phyloP scores from a whole-genome alignment of 2,888 invertebrate genomes.

The Periphyllus acericola region DNA sequence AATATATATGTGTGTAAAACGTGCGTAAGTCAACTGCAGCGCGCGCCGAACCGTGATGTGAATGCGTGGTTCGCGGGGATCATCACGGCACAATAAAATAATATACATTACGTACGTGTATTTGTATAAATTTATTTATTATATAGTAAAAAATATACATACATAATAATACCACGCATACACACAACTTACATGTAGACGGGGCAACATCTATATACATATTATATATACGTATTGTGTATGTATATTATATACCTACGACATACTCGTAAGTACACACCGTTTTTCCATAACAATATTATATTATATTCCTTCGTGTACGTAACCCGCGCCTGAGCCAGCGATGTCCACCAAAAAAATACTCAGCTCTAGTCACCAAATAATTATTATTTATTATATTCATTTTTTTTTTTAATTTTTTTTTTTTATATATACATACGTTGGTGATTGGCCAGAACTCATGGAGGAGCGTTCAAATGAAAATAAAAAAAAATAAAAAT shows the following conservation, averaged over 20 bases:
- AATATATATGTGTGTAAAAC: too few species aligned
- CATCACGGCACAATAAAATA: neutral
- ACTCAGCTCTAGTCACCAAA: slow-evolving; percentile 63
- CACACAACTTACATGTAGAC: neutral
- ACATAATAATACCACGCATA: slow-evolving; percentile 1
- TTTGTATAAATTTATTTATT: neutral
- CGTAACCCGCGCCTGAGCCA: slow-evolving; percentile 17
- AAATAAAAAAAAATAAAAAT: slow-evolving; percentile 12
- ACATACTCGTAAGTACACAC: neutral
- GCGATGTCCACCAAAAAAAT: slow-evolving; percentile 61
- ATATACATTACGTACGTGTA: neutral
- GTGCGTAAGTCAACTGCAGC: neutral
- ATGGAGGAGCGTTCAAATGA: neutral
- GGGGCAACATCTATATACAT: neutral
- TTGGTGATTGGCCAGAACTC: slow-evolving; percentile 38
- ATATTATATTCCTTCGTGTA: slow-evolving; percentile 35
- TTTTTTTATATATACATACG: slow-evolving; percentile 13
- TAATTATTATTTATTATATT: slow-evolving; percentile 11
- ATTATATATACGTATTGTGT: neutral
- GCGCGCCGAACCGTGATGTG: neutral
- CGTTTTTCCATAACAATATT: neutral
- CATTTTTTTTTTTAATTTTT: neutral
- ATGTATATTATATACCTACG: too few species aligned
- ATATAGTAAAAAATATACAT: neutral
- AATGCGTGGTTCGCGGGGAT: too few species aligned